Evolutionary conservation across 37 sponge, comb jelly and placozoan genomes (phyloP).

Genomic region (Aphrocallistes beatrix): DNA sequence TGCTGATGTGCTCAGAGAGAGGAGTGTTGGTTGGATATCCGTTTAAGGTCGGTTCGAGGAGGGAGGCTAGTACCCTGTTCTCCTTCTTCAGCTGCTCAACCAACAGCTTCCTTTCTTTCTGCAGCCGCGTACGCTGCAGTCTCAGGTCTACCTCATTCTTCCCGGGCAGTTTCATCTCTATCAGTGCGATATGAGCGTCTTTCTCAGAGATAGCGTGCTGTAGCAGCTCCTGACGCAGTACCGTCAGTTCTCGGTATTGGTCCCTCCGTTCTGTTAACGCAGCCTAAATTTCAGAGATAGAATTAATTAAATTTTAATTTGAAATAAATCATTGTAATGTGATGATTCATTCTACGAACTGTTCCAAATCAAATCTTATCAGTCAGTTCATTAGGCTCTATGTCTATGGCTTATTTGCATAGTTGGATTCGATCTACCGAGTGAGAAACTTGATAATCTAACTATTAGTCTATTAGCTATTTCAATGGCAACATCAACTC

Average conservation of each 20-base stretch:
- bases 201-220: conserved; percentile 3
- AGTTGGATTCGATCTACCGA: too few relatives aligned
- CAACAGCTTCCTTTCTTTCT: background rate
- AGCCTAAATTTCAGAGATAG: background rate
- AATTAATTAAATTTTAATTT: background rate
- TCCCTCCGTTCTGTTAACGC: background rate
- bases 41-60: background rate
- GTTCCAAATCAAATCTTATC: too few relatives aligned
- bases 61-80: background rate
- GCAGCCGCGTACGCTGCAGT: background rate
- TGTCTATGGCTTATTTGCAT: too few relatives aligned
- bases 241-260: background rate
- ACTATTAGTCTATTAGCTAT: too few relatives aligned
- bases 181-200: background rate
- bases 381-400: too few relatives aligned
- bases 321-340: too few relatives aligned
- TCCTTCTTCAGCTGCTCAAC: background rate
- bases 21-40: background rate
- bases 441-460: too few relatives aligned
- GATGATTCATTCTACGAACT: too few relatives aligned
- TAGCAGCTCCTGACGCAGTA: background rate
- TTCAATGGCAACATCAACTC: too few relatives aligned
- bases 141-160: background rate
- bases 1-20: background rate
- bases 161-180: background rate